phyloP scores from a whole-genome alignment of 2,797 vertebrate species.

The Vultur gryphus region DNA sequence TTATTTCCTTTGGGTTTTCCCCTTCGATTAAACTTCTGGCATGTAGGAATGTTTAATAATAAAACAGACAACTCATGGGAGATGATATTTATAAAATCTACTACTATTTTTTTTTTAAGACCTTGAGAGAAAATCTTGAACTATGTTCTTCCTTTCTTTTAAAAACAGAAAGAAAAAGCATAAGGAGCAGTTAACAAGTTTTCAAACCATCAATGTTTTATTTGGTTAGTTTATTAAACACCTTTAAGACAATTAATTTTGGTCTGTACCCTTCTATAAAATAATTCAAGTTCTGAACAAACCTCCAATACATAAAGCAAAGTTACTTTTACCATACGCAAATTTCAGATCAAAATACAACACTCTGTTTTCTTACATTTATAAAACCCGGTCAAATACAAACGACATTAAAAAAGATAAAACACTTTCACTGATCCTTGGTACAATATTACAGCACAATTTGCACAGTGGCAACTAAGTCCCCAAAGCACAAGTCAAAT shows the following conservation, averaged over 20 bases:
- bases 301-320: conserved; percentile 78
- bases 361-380: conserved; percentile 77
- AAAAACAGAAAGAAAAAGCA: not conserved
- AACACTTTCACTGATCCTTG: conserved; percentile 76
- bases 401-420: conserved; percentile 80
- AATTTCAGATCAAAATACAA: conserved; percentile 81
- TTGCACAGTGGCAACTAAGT: conserved; percentile 63
- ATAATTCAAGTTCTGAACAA: conserved; percentile 81
- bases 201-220: conserved; percentile 72
- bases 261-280: conserved; percentile 79
- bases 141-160: not conserved
- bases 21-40: conserved; percentile 53
- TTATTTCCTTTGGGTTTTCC: conserved; percentile 60
- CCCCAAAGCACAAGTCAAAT: conserved; percentile 58
- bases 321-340: conserved; percentile 77
- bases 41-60: conserved; percentile 39
- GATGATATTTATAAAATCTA: conserved; percentile 41
- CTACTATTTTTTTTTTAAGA: not conserved
- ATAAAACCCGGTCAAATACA: conserved; percentile 80
- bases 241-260: conserved; percentile 76
- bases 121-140: not conserved
- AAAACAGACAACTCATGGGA: conserved; percentile 46
- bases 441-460: conserved; percentile 72
- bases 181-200: conserved; percentile 16
- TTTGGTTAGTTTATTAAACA: conserved; percentile 78